phyloP scores from a whole-genome alignment of 2,888 invertebrate species.

The Rhagophthalmus giganteus region DNA sequence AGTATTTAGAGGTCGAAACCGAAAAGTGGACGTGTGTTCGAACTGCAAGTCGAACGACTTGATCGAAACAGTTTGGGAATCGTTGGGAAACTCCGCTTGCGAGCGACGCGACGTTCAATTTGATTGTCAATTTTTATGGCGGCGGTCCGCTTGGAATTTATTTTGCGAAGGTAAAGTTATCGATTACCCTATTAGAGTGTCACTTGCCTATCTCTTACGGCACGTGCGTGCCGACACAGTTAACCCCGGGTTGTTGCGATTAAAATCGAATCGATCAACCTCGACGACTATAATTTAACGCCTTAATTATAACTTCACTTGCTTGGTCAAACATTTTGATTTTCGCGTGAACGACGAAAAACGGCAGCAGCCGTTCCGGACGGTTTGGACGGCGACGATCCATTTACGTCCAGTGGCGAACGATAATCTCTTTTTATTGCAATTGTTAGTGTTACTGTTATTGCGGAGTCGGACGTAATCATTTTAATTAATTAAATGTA shows the following conservation, averaged over 20 bases:
- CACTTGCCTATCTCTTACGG: neutral
- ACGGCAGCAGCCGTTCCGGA: no score
- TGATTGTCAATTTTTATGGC: no score
- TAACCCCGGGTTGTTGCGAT: conserved; percentile 3
- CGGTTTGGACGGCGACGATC: no score
- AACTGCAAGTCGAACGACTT: no score
- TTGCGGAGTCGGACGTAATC: conserved; percentile 9
- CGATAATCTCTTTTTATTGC: conserved; percentile 5
- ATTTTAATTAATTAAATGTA: conserved; percentile 18
- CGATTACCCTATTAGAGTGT: neutral
- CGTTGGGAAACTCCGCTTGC: no score
- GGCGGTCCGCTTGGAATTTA: neutral
- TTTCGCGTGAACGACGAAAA: no score
- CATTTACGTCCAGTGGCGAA: neutral
- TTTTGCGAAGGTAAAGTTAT: neutral
- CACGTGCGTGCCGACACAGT: neutral
- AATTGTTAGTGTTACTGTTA: conserved; percentile 12
- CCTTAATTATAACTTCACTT: neutral
- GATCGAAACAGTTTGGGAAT: no score
- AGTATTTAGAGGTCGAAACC: no score
- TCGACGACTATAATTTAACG: conserved; percentile 9
- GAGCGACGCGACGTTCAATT: no score
- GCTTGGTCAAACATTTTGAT: no score
- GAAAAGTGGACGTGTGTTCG: no score
- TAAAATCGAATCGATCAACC: conserved; percentile 10